Evolutionary conservation across 2,113 vertebrate species (phyloP).

Genomic region (Dunckerocampus dactyliophorus): DNA sequence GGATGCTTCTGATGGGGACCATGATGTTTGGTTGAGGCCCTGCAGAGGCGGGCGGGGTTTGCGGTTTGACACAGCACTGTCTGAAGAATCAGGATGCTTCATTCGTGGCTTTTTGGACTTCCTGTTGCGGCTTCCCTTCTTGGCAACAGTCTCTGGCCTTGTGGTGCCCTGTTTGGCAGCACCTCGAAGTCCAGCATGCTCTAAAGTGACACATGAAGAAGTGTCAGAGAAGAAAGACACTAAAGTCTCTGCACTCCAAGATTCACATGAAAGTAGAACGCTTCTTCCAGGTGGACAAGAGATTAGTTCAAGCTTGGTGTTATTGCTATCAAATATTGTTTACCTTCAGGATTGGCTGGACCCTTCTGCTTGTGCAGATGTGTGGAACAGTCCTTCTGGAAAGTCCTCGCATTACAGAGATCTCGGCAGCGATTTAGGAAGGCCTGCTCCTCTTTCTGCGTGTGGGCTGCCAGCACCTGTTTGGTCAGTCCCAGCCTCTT

Average conservation of each 20-base stretch:
- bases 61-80: constrained; percentile 78
- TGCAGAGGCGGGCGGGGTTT: constrained; percentile 75
- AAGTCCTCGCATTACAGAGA: constrained; percentile 68
- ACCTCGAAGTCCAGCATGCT: constrained; percentile 34
- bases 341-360: constrained; percentile 63
- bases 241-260: no score
- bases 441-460: constrained; percentile 90
- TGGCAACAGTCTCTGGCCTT: constrained; percentile 57
- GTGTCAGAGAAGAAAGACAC: not conserved
- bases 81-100: constrained; percentile 82
- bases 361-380: constrained; percentile 76
- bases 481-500: constrained; percentile 89
- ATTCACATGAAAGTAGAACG: not conserved
- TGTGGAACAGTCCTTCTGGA: constrained; percentile 77
- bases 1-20: constrained; percentile 83
- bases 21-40: constrained; percentile 82
- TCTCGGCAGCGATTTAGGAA: constrained; percentile 87
- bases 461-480: constrained; percentile 90
- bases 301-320: not conserved
- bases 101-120: constrained; percentile 83
- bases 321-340: not conserved
- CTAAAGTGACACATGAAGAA: constrained; percentile 15
- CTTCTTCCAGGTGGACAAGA: not conserved
- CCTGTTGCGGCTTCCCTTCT: constrained; percentile 78
- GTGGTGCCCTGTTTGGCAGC: constrained; percentile 52